Evolutionary conservation across 2,113 vertebrate species (phyloP), one percentile per base, ranked within the genome.

Genomic region (Galeopterus variegatus): DNA sequence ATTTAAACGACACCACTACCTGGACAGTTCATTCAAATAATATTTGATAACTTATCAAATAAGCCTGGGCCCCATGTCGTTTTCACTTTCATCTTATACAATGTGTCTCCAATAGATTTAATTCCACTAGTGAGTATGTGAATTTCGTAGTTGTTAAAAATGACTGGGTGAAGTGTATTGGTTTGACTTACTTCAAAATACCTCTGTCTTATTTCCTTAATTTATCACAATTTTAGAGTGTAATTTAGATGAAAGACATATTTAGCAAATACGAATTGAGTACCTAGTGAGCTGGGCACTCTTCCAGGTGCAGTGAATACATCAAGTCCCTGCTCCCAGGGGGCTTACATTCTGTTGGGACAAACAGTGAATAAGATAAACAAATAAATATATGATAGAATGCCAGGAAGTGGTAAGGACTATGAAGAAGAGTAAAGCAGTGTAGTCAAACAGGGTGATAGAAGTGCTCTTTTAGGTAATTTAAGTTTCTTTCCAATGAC

Each of bases 171-270:
- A 60, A 94, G 15, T 28, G 33, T 50, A 33, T 24, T 67, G 48
- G 50, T 88, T 87, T 95, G 33, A 50, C 70, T 94, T 88, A n/a
- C 33, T 94, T 85, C 5, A 18, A 75, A 79, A 73, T 24, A 88
- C 17, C 13, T 73, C 69, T 86, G 93, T 52, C 26, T 85, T 81
- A 65, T 69, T 48, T 90, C n/a, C 36, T 80, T 84, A 75, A 80
- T 58, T 28, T 56, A 48, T 67, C 60, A 69, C 56, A 80, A 67
- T n/a, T 91, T 91, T 48, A 58, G 31, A 28, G 52, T 19, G 48
- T 62, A 41, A 65, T 70, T 65, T 72, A 95, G 28, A 50, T 28
- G 28, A 94, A 48, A 84, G 88, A 72, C 56, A 76, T 36, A 65
- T 8, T 70, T 45, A 14, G 12, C 52, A 70, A 72, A 72, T 31